phyloP scores from a whole-genome alignment of 2,797 vertebrate genomes.

The Ctenosaura bakeri region DNA sequence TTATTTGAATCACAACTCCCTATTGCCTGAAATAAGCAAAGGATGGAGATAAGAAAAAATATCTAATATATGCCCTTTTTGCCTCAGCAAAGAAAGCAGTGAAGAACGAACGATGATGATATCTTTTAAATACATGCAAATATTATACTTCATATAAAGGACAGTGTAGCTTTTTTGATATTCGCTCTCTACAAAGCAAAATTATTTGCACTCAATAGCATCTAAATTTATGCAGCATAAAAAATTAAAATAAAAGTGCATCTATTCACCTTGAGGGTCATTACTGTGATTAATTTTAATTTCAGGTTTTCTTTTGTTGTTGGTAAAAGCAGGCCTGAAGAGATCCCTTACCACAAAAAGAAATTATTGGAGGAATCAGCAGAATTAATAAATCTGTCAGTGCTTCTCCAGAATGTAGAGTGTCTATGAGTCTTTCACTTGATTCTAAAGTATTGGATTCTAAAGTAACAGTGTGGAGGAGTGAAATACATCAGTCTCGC shows the following conservation, averaged over 20 bases:
- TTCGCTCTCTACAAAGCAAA: conserved; percentile 13
- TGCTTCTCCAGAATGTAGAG: conserved; percentile 47
- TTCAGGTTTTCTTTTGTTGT: conserved; percentile 48
- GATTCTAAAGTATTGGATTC: conserved; percentile 40
- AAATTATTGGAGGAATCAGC: background rate
- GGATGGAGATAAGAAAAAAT: background rate
- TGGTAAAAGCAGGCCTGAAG: conserved; percentile 33
- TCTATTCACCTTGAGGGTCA: conserved; percentile 56
- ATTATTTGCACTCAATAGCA: conserved; percentile 34
- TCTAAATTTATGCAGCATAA: conserved; percentile 48
- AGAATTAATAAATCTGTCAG: conserved; percentile 56
- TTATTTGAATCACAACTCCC: conserved; percentile 27
- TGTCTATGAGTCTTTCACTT: conserved; percentile 43
- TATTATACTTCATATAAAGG: conserved; percentile 27
- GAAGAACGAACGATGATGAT: conserved; percentile 21
- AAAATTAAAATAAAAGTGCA: conserved; percentile 52
- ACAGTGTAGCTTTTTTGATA: background rate
- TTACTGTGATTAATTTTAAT: conserved; percentile 58
- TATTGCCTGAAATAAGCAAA: background rate
- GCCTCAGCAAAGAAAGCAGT: conserved; percentile 13
- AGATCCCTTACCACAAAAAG: conserved; percentile 42
- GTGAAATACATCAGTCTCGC: conserved; percentile 35
- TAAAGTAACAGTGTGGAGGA: conserved; percentile 28
- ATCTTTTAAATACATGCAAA: conserved; percentile 7
- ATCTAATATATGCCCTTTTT: background rate